These are phyloP conservation scores for Aplysina aerophoba DNA, from an alignment of 37 sponge, comb jelly and placozoan species.

Conservation along the genomic window DNA sequence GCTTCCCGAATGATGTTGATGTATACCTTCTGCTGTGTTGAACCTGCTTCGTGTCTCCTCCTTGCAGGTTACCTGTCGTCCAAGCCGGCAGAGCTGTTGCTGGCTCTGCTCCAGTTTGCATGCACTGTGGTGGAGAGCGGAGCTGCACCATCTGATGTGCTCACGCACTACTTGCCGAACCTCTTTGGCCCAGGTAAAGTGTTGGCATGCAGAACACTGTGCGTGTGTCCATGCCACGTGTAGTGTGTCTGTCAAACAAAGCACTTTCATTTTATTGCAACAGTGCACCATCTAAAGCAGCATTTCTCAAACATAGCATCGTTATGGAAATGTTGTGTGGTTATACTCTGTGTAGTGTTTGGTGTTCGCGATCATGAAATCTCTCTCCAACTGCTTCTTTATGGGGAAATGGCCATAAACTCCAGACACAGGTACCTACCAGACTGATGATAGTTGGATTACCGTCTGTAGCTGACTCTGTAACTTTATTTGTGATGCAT, in stretches of 20 bases:
- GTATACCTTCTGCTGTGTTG: too few species aligned
- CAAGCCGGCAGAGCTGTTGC: slow-evolving; percentile 47
- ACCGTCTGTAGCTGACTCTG: too few species aligned
- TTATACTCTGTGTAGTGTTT: slow-evolving; percentile 36
- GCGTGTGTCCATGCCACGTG: too few species aligned
- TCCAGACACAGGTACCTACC: slow-evolving; percentile 52
- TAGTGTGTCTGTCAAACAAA: too few species aligned
- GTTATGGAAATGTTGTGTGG: neutral
- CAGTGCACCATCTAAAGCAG: too few species aligned
- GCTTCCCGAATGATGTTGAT: too few species aligned
- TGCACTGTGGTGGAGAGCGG: slow-evolving; percentile 59
- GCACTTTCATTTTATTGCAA: too few species aligned
- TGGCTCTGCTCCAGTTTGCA: slow-evolving; percentile 55
- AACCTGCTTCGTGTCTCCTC: neutral
- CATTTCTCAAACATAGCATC: too few species aligned
- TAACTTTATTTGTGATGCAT: too few species aligned
- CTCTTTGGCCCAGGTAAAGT: slow-evolving; percentile 66
- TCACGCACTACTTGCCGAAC: slow-evolving; percentile 65
- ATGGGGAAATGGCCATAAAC: slow-evolving; percentile 59
- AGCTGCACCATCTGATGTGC: slow-evolving; percentile 23
- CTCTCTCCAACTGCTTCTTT: slow-evolving; percentile 64
- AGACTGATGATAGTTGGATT: neutral
- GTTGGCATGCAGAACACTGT: neutral
- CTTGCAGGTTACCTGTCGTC: slow-evolving; percentile 67
- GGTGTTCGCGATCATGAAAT: slow-evolving; percentile 49